Evolutionary conservation across 2,888 invertebrate genomes (phyloP).

Genomic region (Coenonympha glycerion): DNA sequence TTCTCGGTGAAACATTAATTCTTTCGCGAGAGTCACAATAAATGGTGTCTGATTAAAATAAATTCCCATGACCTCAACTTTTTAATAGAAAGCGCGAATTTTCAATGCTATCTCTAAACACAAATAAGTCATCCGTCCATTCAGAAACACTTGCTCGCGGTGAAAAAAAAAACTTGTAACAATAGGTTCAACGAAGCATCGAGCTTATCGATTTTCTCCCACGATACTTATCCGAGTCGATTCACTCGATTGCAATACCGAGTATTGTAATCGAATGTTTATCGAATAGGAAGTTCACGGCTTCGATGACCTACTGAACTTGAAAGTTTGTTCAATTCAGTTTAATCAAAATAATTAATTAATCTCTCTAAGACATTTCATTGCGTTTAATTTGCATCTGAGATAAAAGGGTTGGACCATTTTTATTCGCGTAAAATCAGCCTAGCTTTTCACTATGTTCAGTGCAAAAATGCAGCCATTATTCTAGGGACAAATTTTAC

Average conservation of each 20-base stretch:
- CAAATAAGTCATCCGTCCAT: constrained; percentile 17
- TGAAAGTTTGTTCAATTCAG: too few species aligned
- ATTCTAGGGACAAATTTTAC: too few species aligned
- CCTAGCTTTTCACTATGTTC: too few species aligned
- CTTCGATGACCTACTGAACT: constrained; percentile 1
- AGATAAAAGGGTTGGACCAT: too few species aligned
- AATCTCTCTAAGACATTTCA: too few species aligned
- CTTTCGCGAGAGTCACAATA: not conserved
- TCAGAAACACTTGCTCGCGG: constrained; percentile 13
- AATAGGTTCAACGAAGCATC: constrained; percentile 18
- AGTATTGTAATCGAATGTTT: constrained; percentile 18
- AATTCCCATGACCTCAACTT: constrained; percentile 16
- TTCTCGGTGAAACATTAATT: too few species aligned
- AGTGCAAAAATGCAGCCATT: too few species aligned
- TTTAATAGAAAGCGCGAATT: constrained; percentile 17
- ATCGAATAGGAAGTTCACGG: constrained; percentile 14
- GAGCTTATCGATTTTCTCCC: constrained; percentile 28
- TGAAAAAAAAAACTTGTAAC: constrained; percentile 20
- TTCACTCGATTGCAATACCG: constrained; percentile 9
- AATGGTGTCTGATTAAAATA: not conserved
- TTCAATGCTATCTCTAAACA: constrained; percentile 16
- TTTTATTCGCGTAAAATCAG: too few species aligned
- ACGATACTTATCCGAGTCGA: constrained; percentile 26
- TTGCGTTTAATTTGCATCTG: too few species aligned
- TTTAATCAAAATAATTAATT: too few species aligned